phyloP scores from a whole-genome alignment of 1,140 invertebrate genomes.

The Heliconius himera region DNA sequence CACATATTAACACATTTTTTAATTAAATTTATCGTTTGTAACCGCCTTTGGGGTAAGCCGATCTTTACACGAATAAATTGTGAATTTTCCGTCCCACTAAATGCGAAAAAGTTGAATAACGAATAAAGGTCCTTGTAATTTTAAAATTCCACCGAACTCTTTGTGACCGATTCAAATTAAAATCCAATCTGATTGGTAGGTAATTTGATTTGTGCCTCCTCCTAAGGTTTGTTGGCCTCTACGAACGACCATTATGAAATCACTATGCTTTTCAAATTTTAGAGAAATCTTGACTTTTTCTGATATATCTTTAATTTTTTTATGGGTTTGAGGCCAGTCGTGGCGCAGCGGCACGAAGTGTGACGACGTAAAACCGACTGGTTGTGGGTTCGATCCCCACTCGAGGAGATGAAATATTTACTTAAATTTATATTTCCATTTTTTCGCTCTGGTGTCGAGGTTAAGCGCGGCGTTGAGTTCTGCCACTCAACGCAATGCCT shows the following conservation, averaged over 20 bases:
- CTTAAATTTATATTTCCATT: no score
- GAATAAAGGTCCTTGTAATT: conserved; percentile 50
- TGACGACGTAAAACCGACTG: no score
- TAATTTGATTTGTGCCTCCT: conserved; percentile 26
- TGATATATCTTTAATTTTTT: neutral
- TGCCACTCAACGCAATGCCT: no score
- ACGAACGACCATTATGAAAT: neutral
- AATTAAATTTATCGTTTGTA: conserved; percentile 38
- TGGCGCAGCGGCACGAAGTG: no score
- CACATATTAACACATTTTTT: conserved; percentile 24
- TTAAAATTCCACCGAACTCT: conserved; percentile 43
- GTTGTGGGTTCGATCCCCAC: no score
- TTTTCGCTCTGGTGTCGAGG: no score
- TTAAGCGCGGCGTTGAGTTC: no score
- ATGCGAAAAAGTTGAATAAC: conserved; percentile 51
- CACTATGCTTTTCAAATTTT: neutral
- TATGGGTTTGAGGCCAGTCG: no score
- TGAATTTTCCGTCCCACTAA: conserved; percentile 36
- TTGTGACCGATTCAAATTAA: conserved; percentile 30
- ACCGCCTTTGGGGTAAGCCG: conserved; percentile 33
- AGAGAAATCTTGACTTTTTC: neutral
- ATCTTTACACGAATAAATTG: conserved; percentile 36
- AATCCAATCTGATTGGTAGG: conserved; percentile 30
- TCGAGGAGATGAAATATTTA: no score
- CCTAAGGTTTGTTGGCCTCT: neutral